phyloP scores from a whole-genome alignment of 2,888 invertebrate genomes.

The Xylota sylvarum region DNA sequence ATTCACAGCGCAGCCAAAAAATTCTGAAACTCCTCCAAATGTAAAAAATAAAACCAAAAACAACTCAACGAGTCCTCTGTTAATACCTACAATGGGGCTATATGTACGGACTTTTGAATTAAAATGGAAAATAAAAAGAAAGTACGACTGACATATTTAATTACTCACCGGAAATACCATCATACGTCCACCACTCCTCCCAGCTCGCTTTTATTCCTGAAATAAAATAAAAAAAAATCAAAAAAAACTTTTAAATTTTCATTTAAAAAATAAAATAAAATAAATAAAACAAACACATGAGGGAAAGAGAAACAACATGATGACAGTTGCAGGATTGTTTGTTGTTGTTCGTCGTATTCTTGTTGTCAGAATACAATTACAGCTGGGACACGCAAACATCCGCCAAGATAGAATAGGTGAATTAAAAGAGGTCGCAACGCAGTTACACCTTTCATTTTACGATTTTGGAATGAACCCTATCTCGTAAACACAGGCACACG shows the following conservation, averaged over 20 bases:
- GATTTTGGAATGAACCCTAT: constrained; percentile 1
- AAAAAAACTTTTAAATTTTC: constrained; percentile 6
- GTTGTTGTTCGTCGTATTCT: not conserved
- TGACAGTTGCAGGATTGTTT: constrained; percentile 19
- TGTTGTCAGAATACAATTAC: not conserved
- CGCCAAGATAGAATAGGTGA: not conserved
- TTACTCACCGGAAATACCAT: constrained; percentile 95
- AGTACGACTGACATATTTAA: constrained; percentile 64
- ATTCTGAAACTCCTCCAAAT: constrained; percentile 9
- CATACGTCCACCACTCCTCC: constrained; percentile 99
- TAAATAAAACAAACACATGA: not conserved
- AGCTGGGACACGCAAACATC: not conserved
- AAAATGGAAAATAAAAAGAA: constrained; percentile 38
- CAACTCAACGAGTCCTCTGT: not conserved
- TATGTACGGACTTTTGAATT: constrained; percentile 50
- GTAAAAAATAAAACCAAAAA: constrained; percentile 28
- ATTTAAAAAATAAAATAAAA: constrained; percentile 25
- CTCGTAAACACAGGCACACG: not conserved
- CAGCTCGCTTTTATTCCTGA: constrained; percentile 87
- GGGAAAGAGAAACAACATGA: constrained; percentile 22
- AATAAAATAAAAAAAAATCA: constrained; percentile 70
- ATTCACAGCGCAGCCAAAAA: constrained; percentile 42
- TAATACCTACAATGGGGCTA: constrained; percentile 29
- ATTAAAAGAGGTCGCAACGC: constrained; percentile 21
- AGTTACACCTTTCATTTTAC: not conserved